Base-by-base conservation (phyloP, 2,888 invertebrate genomes). In the Trissonchulus sp. region DNA sequence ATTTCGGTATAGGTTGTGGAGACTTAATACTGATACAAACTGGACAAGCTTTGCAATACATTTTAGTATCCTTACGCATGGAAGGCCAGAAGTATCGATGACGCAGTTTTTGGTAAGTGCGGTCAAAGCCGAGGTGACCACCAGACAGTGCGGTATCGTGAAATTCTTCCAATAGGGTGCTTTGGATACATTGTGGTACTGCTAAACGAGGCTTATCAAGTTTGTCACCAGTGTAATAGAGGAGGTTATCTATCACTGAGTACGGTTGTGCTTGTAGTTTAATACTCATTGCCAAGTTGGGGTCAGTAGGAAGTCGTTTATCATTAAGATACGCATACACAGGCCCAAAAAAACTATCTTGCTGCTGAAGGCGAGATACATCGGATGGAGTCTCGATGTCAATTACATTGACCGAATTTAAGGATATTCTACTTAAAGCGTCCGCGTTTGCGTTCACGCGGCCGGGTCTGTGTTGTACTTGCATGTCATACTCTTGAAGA, bases 121-220 rank as follows among this genome's bases (percentile, higher is more conserved):
- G 78, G 0, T 78, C 74, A 18, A 69, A 23, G 0, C 80, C 79
- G 8, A 78, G 68, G 63, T 81, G 80, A 28, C 77, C 79, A 18
- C 75, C 74, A 23, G 72, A 74, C 31, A 74, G 72, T 0, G n/a
- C 31, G 30, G 63, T 68, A 69, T 79, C 71, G n/a, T 65, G 65
- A 8, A 15, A 31, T n/a, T 65, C 3, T n/a, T 31, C 15, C 34
- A 65, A 8, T 65, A 31, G 31, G 28, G 15, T 8, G 15, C 65
- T n/a, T n/a, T n/a, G n/a, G n/a, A n/a, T n/a, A n/a, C n/a, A n/a
- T n/a, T n/a, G n/a, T n/a, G n/a, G n/a, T n/a, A n/a, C n/a, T n/a
- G n/a, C n/a, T n/a, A n/a, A n/a, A n/a, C n/a, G n/a, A n/a, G n/a
- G n/a, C n/a, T n/a, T n/a, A n/a, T n/a, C n/a, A n/a, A n/a, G n/a